Evolutionary conservation across 1,140 invertebrate genomes (phyloP), one percentile per base, ranked within the genome.

Genomic region (Eufriesea mexicana): DNA sequence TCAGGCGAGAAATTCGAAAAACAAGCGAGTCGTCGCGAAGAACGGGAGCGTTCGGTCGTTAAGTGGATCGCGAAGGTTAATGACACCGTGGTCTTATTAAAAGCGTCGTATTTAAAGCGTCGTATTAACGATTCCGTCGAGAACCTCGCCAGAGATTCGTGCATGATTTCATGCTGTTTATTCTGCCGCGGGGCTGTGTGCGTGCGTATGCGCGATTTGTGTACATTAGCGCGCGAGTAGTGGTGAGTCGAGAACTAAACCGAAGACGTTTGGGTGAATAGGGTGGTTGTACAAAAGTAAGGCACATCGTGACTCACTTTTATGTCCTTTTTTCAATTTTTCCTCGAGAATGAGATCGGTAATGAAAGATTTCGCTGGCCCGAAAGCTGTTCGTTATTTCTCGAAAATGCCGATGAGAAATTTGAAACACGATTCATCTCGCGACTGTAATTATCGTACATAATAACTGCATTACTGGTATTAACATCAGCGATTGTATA

Each of bases 61-160:
- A 76, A 76, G 74, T 76, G 61, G 59, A 76, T 76, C 74, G 74
- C 74, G 74, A 76, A 76, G 74, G 74, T 76, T 76, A 76, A 76
- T 66, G 74, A 76, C 74, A 76, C 74, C 25, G n/a, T 28, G 61
- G 25, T 64, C 61, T 76, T 64, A 64, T 76, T 64, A 76, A 76
- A 64, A 49, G 59, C 74, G 61, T 64, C 61, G 74, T 76, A 76
- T 76, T 76, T 76, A 76, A 76, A 76, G 74, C 74, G 25, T 23
- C 45, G 61, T 76, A 76, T 76, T 76, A 76, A 76, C 74, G 74
- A 76, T 76, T 76, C 74, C 59, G 74, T 76, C 74, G 47, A 76
- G 74, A 64, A 64, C 74, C 74, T 64, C 74, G 59, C 61, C 74
- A 76, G 61, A 66, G 61, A 51, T 64, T 64, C 74, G 47, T 42